phyloP scores from a whole-genome alignment of 92 coral and sea anemone species.

The Parazoanthus atlanticus region DNA sequence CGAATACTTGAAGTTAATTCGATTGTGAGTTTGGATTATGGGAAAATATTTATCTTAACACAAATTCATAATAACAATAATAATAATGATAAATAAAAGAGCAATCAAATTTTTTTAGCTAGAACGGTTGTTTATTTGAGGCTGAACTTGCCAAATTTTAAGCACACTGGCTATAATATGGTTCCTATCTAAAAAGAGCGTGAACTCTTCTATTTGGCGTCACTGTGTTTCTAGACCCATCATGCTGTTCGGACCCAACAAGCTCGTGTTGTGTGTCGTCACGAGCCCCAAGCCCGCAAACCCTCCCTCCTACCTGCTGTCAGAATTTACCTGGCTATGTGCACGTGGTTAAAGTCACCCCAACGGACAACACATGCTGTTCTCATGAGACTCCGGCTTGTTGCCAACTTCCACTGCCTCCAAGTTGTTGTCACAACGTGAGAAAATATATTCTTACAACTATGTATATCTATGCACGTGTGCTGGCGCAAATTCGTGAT shows the following conservation, averaged over 20 bases:
- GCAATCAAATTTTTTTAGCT: too few relatives aligned
- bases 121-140: too few relatives aligned
- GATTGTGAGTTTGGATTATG: too few relatives aligned
- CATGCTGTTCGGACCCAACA: conserved; percentile 31
- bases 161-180: too few relatives aligned
- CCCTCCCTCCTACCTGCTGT: conserved; percentile 2
- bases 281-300: neutral
- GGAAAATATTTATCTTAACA: too few relatives aligned
- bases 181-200: too few relatives aligned
- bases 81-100: too few relatives aligned
- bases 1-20: too few relatives aligned
- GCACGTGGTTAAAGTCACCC: conserved; percentile 2
- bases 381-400: neutral
- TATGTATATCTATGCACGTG: too few relatives aligned
- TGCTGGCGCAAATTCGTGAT: too few relatives aligned
- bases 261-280: conserved; percentile 12
- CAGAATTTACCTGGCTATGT: conserved; percentile 3
- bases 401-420: conserved; percentile 4
- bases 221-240: neutral
- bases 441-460: neutral
- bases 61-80: too few relatives aligned
- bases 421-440: conserved; percentile 20
- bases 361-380: neutral
- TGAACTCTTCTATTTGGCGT: neutral
- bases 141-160: too few relatives aligned